phyloP scores from a whole-genome alignment of 1,140 invertebrate genomes.

The Semibalanus balanoides region DNA sequence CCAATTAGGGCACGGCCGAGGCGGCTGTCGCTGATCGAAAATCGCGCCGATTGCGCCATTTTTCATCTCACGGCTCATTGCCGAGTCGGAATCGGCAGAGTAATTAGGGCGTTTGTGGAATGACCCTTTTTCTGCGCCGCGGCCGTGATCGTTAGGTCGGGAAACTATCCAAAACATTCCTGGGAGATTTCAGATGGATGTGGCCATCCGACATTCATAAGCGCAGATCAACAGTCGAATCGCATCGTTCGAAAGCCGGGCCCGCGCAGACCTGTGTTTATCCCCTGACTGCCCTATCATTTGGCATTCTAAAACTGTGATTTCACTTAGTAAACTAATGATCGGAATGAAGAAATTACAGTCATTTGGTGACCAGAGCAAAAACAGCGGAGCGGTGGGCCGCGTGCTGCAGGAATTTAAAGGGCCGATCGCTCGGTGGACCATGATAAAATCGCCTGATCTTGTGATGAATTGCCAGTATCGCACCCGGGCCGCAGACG shows the following conservation, averaged over 20 bases:
- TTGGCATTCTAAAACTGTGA: conserved; percentile 3
- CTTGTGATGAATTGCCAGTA: background rate
- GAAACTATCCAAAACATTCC: background rate
- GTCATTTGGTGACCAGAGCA: background rate
- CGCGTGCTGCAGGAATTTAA: background rate
- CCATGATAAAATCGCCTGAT: background rate
- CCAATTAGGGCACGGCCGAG: background rate
- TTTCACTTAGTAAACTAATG: conserved; percentile 5
- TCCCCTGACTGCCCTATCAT: background rate
- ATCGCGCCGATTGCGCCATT: background rate
- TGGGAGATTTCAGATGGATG: background rate
- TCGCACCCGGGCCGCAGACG: background rate
- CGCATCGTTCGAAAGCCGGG: background rate
- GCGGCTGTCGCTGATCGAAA: background rate
- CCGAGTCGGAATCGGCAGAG: background rate
- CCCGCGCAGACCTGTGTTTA: background rate
- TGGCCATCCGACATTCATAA: background rate
- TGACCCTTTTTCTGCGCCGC: background rate
- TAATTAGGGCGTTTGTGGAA: background rate
- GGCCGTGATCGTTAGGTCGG: background rate
- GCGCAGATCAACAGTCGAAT: background rate
- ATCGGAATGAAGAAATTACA: conserved; percentile 5
- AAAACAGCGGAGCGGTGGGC: background rate
- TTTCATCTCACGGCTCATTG: background rate
- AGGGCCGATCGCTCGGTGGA: background rate